These are phyloP conservation scores for Drosophila melanica DNA, from an alignment of 1,140 invertebrate species.

Conservation along the genomic window DNA sequence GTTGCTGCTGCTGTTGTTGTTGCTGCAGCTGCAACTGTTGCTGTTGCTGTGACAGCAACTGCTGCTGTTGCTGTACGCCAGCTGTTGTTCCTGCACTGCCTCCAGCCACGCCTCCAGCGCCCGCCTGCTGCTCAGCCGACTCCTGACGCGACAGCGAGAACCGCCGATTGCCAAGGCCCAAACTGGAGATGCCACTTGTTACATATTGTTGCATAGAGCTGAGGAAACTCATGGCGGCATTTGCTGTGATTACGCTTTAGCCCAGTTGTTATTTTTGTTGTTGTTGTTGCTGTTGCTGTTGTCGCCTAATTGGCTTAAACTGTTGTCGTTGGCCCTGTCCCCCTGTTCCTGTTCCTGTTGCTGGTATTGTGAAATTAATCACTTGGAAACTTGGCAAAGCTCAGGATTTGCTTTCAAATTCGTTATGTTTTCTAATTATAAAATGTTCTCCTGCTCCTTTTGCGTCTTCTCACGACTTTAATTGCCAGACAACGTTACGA, in stretches of 20 bases:
- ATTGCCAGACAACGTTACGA: constrained; percentile 24
- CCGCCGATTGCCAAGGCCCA: constrained; percentile 90
- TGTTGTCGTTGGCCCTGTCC: constrained; percentile 12
- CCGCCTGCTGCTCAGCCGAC: constrained; percentile 79
- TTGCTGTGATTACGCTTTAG: constrained; percentile 38
- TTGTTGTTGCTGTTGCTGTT: constrained; percentile 19
- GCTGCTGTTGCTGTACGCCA: constrained; percentile 18
- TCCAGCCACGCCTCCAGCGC: constrained; percentile 29
- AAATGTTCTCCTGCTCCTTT: constrained; percentile 39
- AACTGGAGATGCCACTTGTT: constrained; percentile 90
- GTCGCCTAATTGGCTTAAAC: constrained; percentile 69
- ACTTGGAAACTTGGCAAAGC: constrained; percentile 69
- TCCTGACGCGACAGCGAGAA: constrained; percentile 89
- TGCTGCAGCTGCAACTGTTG: constrained; percentile 41
- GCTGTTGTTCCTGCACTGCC: neutral
- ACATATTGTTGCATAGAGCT: constrained; percentile 92
- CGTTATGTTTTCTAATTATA: constrained; percentile 69
- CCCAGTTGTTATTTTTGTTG: constrained; percentile 1
- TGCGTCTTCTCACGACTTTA: constrained; percentile 34
- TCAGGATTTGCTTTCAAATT: constrained; percentile 59
- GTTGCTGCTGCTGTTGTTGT: constrained; percentile 51
- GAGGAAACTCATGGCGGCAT: constrained; percentile 91
- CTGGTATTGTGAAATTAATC: constrained; percentile 68
- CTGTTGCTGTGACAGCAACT: constrained; percentile 18
- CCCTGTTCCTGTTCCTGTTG: constrained; percentile 1